Conservation (phyloP, 1,140 invertebrate genomes). For the Mya arenaria region DNA sequence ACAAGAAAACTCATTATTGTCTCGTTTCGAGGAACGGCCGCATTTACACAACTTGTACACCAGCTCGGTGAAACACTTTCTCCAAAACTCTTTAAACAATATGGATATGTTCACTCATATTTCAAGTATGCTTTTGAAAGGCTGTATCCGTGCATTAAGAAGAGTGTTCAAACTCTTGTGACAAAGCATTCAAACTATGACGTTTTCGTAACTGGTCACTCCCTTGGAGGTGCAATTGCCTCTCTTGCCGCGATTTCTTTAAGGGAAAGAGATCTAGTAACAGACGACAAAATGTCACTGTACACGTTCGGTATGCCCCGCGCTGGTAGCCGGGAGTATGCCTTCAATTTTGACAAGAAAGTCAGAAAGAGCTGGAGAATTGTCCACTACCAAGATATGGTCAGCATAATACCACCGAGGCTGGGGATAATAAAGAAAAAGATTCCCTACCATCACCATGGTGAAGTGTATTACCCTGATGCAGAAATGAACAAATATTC, state of each 20-base stretch:
- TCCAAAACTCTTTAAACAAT: too few species aligned
- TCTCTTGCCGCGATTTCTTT: constrained; percentile 9
- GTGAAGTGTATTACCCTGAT: background rate
- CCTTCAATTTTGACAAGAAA: constrained; percentile 3
- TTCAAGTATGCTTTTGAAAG: background rate
- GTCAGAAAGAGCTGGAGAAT: constrained; percentile 38
- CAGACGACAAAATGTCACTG: background rate
- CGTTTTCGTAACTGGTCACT: constrained; percentile 39
- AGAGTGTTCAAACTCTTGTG: background rate
- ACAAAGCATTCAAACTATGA: constrained; percentile 10
- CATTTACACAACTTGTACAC: background rate
- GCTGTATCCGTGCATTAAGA: background rate
- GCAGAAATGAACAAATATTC: background rate
- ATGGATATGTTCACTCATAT: background rate
- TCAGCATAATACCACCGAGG: background rate
- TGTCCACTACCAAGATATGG: background rate
- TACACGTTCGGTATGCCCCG: constrained; percentile 51
- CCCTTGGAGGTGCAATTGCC: constrained; percentile 23
- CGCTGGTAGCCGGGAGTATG: constrained; percentile 19
- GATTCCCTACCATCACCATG: constrained; percentile 32
- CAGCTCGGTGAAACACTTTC: background rate
- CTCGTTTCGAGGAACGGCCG: background rate
- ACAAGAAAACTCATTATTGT: background rate
- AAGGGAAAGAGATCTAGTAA: background rate
- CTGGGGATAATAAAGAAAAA: too few species aligned